Percentiles rank a stretch among this genome's conserved stretches.
phyloP scores from a whole-genome alignment of 2,888 invertebrate genomes.

The Trissonchulus sp. region DNA sequence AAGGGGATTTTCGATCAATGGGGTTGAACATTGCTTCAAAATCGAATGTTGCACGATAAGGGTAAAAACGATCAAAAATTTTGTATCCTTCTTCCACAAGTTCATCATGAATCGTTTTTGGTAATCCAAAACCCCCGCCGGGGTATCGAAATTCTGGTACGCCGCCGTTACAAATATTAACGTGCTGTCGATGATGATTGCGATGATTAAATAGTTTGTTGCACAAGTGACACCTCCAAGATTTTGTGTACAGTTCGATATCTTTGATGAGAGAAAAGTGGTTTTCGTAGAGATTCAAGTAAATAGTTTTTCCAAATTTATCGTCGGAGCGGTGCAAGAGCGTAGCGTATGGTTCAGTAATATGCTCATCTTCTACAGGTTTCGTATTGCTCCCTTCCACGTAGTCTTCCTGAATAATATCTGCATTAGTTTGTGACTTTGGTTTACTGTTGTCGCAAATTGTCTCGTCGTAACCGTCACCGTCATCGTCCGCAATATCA shows the following conservation, averaged over 20 bases:
- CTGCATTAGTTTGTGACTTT: not conserved
- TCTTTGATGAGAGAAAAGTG: slow-evolving; percentile 10
- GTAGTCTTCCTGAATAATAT: not conserved
- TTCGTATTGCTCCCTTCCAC: not conserved
- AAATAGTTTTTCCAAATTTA: not conserved
- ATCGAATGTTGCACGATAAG: slow-evolving; percentile 7
- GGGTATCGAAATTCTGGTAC: not conserved
- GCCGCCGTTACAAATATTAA: not conserved
- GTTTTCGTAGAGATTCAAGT: not conserved
- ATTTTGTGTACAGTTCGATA: not conserved
- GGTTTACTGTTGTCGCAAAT: not conserved
- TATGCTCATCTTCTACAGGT: not conserved
- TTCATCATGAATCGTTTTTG: slow-evolving; percentile 15
- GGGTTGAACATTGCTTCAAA: slow-evolving; percentile 13
- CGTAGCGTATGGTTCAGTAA: not conserved
- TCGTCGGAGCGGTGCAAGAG: not conserved
- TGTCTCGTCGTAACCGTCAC: not conserved
- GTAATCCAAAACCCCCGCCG: slow-evolving; percentile 11
- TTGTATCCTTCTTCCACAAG: slow-evolving; percentile 11
- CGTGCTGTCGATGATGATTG: not conserved
- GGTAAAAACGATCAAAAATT: not conserved
- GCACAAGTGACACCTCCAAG: not conserved
- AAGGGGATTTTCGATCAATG: not conserved
- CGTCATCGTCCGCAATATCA: slow-evolving; percentile 16
- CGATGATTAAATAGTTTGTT: not conserved